Evolutionary conservation across 1,140 invertebrate species (phyloP), one percentile per base, ranked within the genome.

Genomic region (Steinernema khuongi): DNA sequence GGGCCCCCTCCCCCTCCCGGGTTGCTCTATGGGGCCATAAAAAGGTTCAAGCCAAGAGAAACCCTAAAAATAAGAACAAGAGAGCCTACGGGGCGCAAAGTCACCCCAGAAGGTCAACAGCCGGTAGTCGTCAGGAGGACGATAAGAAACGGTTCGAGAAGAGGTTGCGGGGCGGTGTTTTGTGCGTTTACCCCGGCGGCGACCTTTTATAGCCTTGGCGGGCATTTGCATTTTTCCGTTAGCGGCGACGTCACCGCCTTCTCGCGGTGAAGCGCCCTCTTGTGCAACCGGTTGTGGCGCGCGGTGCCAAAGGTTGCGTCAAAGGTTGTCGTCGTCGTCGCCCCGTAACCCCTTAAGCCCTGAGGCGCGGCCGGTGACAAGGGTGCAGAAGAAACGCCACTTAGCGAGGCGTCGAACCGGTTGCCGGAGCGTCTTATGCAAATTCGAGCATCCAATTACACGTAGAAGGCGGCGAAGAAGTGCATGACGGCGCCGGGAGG

Each of bases 241-340:
- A 7, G 7, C 7, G 50, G n/a, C 19, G 19, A 60, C 11, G 50
- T 17, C 50, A 26, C 22, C 50, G 22, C 50, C 50, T 60, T 26
- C 50, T 60, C 36, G 7, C 50, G n/a, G n/a, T 60, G 50, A 60
- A 60, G 50, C 50, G 50, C 50, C 22, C 26, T 60, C 50, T 14
- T 26, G 50, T 60, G 7, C 36, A 60, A 60, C 50, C 11, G 50
- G 50, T 60, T 41, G 36, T 41, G 7, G 36, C 36, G 36, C 36
- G 36, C 22, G 50, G 19, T 60, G 50, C 50, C 50, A 60, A 60
- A 60, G 50, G 50, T 60, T 60, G 50, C 50, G 50, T 60, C 50
- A 60, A 60, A 60, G 50, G 50, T 60, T 60, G 50, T 60, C n/a
- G n/a, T 60, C 26, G 14, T 7, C 26, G 50, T 22, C 14, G 26